Evolutionary conservation across 2,888 invertebrate genomes (phyloP), one percentile per base, ranked within the genome.

Genomic region (Nemurella pictetii): DNA sequence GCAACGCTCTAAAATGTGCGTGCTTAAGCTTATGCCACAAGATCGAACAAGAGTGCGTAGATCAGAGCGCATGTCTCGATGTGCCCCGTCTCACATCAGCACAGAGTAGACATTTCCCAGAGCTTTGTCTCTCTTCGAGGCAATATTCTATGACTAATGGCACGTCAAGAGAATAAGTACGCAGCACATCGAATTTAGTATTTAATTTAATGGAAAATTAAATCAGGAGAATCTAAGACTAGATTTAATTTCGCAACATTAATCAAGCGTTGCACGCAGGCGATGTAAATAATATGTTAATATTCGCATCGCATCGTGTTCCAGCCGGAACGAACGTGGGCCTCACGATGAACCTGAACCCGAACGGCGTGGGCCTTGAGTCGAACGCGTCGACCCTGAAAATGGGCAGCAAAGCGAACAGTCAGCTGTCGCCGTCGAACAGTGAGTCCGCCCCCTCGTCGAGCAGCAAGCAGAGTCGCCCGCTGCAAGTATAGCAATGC

Each of bases 341-440:
- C 88, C 90, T 94, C 88, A 92, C 94, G 85, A 92, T 94, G 86
- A 93, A 93, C 86, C 91, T 95, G 86, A 93, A 94, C 87, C 94
- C 94, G 85, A 94, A 94, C 89, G 94, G 94, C 85, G 91, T 92
- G 87, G 91, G 91, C 87, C 91, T 94, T 86, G 94, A 94, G 88
- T 92, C 93, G 90, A 94, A 93, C 89, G 93, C 94, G 87, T 89
- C 90, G 87, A 89, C 89, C 87, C 90, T 91, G 83, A 93, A 93
- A 91, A 92, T 93, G 91, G 93, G 86, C 78, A 86, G 86, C 32
- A 85, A 87, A 36, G 85, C 87, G 55, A 86, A 86, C 86, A 85
- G 84, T 84, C 86, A 86, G 85, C 83, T 81, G 78, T 82, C 84
- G 84, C 86, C 86, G 72, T 86, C 85, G 83, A 83, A 72, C 80